Base-by-base conservation (phyloP, 2,888 invertebrate species). In the Scaptomyza parva region DNA sequence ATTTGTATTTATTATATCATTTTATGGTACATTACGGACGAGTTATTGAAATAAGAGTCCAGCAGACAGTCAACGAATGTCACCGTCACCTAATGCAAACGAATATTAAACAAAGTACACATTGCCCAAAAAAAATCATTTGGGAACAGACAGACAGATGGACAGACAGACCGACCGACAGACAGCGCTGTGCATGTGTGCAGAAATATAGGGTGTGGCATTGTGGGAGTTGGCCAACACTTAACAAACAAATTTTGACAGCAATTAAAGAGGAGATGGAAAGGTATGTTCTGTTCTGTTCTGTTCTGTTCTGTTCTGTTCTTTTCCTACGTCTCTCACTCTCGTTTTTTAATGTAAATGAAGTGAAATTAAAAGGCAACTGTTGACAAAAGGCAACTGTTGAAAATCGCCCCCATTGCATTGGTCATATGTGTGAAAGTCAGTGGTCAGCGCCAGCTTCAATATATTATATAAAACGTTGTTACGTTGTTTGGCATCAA, bases 361-460 rank as follows among this genome's bases (percentile, higher is more conserved):
- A 86, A 85, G 63, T 52, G 66, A 86, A 83, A 83, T 83, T 80
- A 83, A 86, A 82, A 80, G 70, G 80, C 84, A 78, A 83, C 73
- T 86, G 82, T 80, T 80, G 86, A 86, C 82, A 83, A 73, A 80
- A 78, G 62, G 58, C 30, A 67, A 55, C 50, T n/a, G n/a, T n/a
- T 35, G 59, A 55, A 63, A 64, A 30, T 59, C 53, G 55, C 39
- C 40, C 82, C 60, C 28, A n/a, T n/a, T n/a, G n/a, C 61, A 63
- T 63, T 59, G 58, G 70, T 68, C 79, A 73, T 60, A 9, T 37
- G 44, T 70, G 72, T 61, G 54, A 64, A 64, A 64, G 55, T 55
- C 52, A 44, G 67, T 76, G 76, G 76, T 76, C 76, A 70, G 61
- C 61, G 35, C 30, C 59, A 71, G 51, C 59, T 71, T 61, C 61